These are phyloP conservation scores for Apamea crenata DNA, from an alignment of 2,888 invertebrate genomes.

Conservation along the genomic window DNA sequence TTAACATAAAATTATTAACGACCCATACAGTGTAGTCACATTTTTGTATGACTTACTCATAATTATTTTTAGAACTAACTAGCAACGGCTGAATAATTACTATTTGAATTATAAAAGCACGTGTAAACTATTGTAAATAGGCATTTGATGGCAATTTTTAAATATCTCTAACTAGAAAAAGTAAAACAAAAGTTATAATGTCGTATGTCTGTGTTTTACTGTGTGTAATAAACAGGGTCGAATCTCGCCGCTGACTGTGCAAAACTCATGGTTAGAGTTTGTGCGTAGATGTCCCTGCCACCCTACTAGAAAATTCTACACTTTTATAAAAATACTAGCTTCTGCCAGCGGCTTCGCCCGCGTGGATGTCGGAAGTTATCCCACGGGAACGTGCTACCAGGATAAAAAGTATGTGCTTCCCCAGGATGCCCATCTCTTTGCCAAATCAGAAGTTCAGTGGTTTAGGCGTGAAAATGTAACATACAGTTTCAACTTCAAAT, in stretches of 20 bases:
- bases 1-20: slow-evolving; percentile 31
- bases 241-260: no score
- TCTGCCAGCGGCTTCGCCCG: no score
- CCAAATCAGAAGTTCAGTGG: no score
- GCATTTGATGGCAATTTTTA: not conserved
- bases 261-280: no score
- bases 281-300: no score
- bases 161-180: not conserved
- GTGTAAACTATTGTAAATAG: not conserved
- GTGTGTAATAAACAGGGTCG: not conserved
- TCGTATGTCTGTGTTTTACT: not conserved
- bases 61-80: slow-evolving; percentile 18
- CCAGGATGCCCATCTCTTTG: no score
- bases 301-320: not conserved
- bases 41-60: slow-evolving; percentile 30
- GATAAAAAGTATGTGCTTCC: no score
- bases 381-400: no score
- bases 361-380: no score
- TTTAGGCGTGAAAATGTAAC: no score
- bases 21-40: slow-evolving; percentile 8
- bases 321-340: not conserved
- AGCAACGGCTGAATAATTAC: not conserved
- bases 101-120: slow-evolving; percentile 21
- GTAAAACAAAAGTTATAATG: not conserved
- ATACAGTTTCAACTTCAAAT: no score